These are phyloP conservation scores for Amblyraja radiata DNA, from an alignment of 2,797 vertebrate genomes.

Conservation along the genomic window DNA sequence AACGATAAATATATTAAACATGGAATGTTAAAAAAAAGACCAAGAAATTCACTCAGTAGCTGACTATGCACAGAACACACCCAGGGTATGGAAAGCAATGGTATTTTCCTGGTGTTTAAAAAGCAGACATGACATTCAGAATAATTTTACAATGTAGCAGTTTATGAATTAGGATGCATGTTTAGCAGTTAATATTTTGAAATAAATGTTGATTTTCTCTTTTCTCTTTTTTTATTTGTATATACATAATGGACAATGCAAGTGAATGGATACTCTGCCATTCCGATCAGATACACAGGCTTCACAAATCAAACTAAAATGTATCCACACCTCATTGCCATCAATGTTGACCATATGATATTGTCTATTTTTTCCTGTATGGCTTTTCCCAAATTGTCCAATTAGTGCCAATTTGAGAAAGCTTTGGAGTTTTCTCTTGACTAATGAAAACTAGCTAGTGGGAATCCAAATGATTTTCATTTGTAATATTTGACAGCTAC, in stretches of 20 bases:
- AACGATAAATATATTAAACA: background rate
- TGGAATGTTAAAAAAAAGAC: background rate
- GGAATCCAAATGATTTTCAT: background rate
- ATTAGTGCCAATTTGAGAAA: background rate
- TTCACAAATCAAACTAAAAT: background rate
- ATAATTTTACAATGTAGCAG: background rate
- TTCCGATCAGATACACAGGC: background rate
- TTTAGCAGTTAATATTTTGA: background rate
- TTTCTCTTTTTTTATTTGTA: background rate
- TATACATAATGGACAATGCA: background rate
- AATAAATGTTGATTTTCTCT: background rate
- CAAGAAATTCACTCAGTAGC: background rate
- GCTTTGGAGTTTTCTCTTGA: background rate
- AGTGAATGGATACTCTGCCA: no score
- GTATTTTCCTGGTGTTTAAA: background rate
- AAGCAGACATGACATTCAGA: background rate
- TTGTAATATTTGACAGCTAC: constrained; percentile 2
- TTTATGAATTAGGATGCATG: background rate
- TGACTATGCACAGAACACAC: background rate
- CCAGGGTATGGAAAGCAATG: background rate
- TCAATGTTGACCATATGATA: background rate
- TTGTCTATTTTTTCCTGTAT: background rate
- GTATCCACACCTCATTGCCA: background rate
- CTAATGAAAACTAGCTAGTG: background rate
- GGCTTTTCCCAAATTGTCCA: background rate